A percentile compares a stretch with the other conserved stretches of the same genome.
Conservation (phyloP, 2,113 vertebrate species). For the Alethe diademata region DNA sequence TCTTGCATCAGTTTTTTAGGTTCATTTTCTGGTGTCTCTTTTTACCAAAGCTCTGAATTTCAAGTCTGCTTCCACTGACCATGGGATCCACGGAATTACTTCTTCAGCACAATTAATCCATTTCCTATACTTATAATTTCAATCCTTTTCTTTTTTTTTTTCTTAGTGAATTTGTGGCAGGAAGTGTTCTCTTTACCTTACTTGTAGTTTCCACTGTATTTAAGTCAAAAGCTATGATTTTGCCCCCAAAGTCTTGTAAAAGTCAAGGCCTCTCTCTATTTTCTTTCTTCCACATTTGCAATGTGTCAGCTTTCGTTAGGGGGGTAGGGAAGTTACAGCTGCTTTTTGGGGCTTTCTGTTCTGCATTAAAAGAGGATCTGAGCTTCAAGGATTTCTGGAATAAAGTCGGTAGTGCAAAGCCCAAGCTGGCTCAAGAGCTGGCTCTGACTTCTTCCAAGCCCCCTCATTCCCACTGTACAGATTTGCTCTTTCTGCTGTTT, state of each 20-base stretch:
- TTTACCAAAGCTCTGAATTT: background rate
- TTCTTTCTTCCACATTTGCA: background rate
- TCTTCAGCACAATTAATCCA: background rate
- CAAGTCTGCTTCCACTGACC: constrained; percentile 21
- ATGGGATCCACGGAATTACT: background rate
- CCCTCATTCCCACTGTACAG: background rate
- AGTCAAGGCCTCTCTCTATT: background rate
- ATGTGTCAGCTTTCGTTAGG: background rate
- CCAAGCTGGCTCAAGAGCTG: background rate
- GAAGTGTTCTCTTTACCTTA: background rate
- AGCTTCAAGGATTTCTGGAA: background rate
- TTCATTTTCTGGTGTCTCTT: background rate
- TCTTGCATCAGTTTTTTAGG: background rate
- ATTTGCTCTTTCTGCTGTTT: background rate
- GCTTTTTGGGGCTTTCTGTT: background rate
- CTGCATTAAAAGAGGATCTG: background rate
- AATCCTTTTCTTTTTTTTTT: background rate
- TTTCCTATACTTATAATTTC: background rate
- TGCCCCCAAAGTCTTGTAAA: background rate
- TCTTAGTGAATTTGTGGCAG: background rate
- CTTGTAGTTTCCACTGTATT: background rate
- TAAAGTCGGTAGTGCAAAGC: background rate
- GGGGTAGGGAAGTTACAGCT: background rate
- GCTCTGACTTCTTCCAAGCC: background rate
- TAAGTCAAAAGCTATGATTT: background rate